Evolutionary conservation across 2,888 invertebrate genomes (phyloP).

Genomic region (Achlya flavicornis): DNA sequence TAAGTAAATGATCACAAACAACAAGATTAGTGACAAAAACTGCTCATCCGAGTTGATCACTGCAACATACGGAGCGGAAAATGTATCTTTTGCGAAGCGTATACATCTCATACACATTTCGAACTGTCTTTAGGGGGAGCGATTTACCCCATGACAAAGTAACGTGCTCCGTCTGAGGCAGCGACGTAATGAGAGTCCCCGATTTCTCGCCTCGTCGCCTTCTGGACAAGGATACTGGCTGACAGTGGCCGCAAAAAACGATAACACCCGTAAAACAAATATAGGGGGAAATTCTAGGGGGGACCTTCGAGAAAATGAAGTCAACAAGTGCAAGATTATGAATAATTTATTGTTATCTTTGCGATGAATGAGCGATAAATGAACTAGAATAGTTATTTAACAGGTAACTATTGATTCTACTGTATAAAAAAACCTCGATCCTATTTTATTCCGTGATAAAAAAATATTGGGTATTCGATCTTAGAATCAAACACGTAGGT

Average conservation of each 20-base stretch:
- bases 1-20: background rate
- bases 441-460: background rate
- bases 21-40: constrained; percentile 8
- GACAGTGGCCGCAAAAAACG: constrained; percentile 28
- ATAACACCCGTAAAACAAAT: constrained; percentile 31
- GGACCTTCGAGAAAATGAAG: constrained; percentile 15
- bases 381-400: no score
- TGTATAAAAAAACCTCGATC: no score
- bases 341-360: constrained; percentile 22
- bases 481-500: background rate
- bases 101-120: constrained; percentile 22
- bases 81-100: constrained; percentile 29
- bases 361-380: no score
- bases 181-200: constrained; percentile 28
- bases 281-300: constrained; percentile 16
- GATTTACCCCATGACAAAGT: constrained; percentile 34
- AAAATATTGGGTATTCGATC: constrained; percentile 1
- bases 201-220: constrained; percentile 40
- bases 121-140: constrained; percentile 25
- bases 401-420: no score
- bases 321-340: constrained; percentile 20
- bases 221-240: constrained; percentile 27
- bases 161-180: constrained; percentile 3
- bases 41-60: background rate
- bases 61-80: constrained; percentile 23